phyloP scores from a whole-genome alignment of 2,888 invertebrate genomes.

The Sphinx pinastri region DNA sequence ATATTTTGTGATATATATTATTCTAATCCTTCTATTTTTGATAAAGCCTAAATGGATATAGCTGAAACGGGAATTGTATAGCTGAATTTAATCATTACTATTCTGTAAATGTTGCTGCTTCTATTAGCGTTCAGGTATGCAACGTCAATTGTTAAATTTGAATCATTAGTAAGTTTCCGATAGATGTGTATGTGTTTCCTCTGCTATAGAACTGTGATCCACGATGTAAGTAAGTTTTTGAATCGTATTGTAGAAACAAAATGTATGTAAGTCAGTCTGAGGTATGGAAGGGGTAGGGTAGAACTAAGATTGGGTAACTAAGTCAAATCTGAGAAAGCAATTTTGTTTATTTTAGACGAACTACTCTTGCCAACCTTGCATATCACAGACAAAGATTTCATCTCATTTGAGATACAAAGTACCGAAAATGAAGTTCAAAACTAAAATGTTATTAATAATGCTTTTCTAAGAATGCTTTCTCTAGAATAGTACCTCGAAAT shows the following conservation, averaged over 20 bases:
- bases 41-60: slow-evolving; percentile 79
- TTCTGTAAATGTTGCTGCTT: slow-evolving; percentile 44
- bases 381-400: slow-evolving; percentile 3
- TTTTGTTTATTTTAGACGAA: too few species aligned
- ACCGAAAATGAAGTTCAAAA: slow-evolving; percentile 16
- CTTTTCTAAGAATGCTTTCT: background rate
- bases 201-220: slow-evolving; percentile 7
- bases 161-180: slow-evolving; percentile 24
- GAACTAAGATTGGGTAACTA: too few species aligned
- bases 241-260: slow-evolving; percentile 10
- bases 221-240: slow-evolving; percentile 15
- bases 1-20: slow-evolving; percentile 83
- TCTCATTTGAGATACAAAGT: background rate
- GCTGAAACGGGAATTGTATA: slow-evolving; percentile 76
- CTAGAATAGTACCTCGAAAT: slow-evolving; percentile 6
- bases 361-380: background rate
- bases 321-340: background rate
- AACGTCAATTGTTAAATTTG: slow-evolving; percentile 54
- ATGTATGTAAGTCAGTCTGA: background rate
- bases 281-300: background rate
- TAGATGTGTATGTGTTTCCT: slow-evolving; percentile 7
- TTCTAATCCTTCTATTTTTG: slow-evolving; percentile 83
- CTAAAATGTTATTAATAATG: background rate
- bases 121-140: slow-evolving; percentile 48
- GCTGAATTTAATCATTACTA: slow-evolving; percentile 52